Base-by-base conservation (phyloP, 1,140 invertebrate genomes). In the Campodea augens region DNA sequence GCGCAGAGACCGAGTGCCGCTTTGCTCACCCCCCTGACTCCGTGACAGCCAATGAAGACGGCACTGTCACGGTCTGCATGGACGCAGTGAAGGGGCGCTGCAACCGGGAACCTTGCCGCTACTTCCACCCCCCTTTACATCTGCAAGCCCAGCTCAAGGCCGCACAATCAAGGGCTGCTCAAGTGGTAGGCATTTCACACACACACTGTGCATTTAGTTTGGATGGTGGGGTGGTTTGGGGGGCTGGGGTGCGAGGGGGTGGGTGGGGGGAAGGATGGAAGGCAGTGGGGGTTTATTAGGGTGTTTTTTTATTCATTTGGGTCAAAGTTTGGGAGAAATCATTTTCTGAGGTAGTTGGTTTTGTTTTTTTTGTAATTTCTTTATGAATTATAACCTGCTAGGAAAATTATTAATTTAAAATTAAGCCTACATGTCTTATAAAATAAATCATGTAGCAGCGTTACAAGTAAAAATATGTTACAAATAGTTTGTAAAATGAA, bases 71-170 rank as follows among this genome's bases (percentile, higher is more conserved):
- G 72, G 88, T 93, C 75, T 93, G 89, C 85, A 92, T 93, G 87
- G 88, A 93, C 77, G 87, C 86, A 75, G 81, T 92, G 74, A 92
- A 91, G 77, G 84, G 85, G 71, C 81, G 85, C 74, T 90, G 86
- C 78, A 78, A 81, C 75, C 83, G 85, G 73, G 82, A 87, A 72
- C 83, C 83, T 74, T 90, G 86, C 81, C 82, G 84, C 78, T 90
- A 89, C 84, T 89, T 88, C 77, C 85, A 90, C 75, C 85, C 85
- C 74, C 83, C 84, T 76, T 78, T 88, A 76, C 88, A 95, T 82
- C 86, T 95, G 70, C 86, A 91, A 83, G 86, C 86, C 74, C 87
- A 91, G 83, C 87, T 93, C 79, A 92, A 92, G 81, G 86, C 78
- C 65, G 74, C 84, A 78, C 81, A 84, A 78, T 51, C 47, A 76